A percentile compares a stretch with the other conserved stretches of the same genome.
These are phyloP conservation scores for Agrilus planipennis DNA, from an alignment of 1,140 invertebrate species.

Conservation along the genomic window DNA sequence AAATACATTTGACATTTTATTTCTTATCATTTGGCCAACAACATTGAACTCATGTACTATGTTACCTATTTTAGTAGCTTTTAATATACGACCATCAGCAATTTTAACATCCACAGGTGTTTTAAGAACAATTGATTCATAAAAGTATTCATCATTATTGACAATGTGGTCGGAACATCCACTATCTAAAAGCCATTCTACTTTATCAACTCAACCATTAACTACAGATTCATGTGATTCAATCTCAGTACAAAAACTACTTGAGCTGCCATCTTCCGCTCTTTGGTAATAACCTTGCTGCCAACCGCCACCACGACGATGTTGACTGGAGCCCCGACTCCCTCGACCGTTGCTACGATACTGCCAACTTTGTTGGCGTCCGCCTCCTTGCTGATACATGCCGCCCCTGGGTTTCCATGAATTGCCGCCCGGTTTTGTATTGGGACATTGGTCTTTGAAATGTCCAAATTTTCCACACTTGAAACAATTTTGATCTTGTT, in stretches of 20 bases:
- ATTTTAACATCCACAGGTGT: slow-evolving; percentile 17
- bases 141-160: slow-evolving; percentile 29
- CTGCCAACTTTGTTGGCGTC: too few relatives aligned
- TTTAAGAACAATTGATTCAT: slow-evolving; percentile 24
- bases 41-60: slow-evolving; percentile 16
- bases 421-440: too few relatives aligned
- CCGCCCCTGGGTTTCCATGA: too few relatives aligned
- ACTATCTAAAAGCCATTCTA: slow-evolving; percentile 1
- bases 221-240: background rate
- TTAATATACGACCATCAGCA: too few relatives aligned
- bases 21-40: slow-evolving; percentile 14
- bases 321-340: slow-evolving; percentile 25
- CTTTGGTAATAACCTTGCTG: background rate
- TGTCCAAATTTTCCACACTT: slow-evolving; percentile 17
- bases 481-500: slow-evolving; percentile 7
- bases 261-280: background rate
- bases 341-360: too few relatives aligned
- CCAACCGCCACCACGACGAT: too few relatives aligned
- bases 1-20: slow-evolving; percentile 24
- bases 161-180: slow-evolving; percentile 33
- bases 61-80: slow-evolving; percentile 28
- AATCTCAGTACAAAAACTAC: background rate
- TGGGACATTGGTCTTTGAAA: too few relatives aligned
- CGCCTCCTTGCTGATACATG: too few relatives aligned
- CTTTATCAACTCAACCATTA: background rate